These are phyloP conservation scores for Chaetodon trifascialis DNA, from an alignment of 2,113 vertebrate genomes.

Conservation along the genomic window DNA sequence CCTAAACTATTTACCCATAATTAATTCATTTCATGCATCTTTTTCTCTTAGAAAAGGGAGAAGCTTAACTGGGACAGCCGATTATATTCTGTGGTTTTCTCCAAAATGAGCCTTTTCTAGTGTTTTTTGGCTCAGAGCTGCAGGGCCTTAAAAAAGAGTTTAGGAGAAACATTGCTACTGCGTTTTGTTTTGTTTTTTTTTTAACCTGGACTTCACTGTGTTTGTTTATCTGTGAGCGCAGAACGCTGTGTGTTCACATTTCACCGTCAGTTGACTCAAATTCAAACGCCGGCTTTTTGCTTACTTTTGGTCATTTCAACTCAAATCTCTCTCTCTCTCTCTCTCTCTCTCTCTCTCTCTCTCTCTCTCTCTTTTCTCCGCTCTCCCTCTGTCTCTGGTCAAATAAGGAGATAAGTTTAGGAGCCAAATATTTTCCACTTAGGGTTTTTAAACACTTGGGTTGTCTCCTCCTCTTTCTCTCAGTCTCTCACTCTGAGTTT, in stretches of 20 bases:
- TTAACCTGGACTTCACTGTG: neutral
- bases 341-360: conserved; percentile 26
- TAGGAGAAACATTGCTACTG: neutral
- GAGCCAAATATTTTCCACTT: conserved; percentile 82
- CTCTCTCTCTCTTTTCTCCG: conserved; percentile 25
- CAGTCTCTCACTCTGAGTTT: conserved; percentile 11
- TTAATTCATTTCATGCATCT: neutral
- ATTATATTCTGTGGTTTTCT: neutral
- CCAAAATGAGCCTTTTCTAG: neutral
- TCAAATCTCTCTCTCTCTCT: conserved; percentile 65
- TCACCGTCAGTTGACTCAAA: conserved; percentile 18
- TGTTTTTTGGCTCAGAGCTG: neutral
- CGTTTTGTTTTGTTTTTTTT: no score
- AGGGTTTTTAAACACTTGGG: conserved; percentile 71
- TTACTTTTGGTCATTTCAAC: conserved; percentile 52
- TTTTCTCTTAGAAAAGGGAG: neutral
- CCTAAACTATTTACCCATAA: neutral
- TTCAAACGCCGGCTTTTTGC: conserved; percentile 13
- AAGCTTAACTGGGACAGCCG: neutral
- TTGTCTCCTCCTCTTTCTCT: conserved; percentile 72
- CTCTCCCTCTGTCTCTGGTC: conserved; percentile 77
- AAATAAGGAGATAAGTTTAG: conserved; percentile 82
- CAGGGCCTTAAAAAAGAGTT: neutral
- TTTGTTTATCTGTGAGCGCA: conserved; percentile 18
- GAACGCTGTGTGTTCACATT: neutral